Percentiles rank a stretch among this genome's conserved stretches.
Conservation (phyloP, 2,797 vertebrate species). For the Peromyscus melanophrys region DNA sequence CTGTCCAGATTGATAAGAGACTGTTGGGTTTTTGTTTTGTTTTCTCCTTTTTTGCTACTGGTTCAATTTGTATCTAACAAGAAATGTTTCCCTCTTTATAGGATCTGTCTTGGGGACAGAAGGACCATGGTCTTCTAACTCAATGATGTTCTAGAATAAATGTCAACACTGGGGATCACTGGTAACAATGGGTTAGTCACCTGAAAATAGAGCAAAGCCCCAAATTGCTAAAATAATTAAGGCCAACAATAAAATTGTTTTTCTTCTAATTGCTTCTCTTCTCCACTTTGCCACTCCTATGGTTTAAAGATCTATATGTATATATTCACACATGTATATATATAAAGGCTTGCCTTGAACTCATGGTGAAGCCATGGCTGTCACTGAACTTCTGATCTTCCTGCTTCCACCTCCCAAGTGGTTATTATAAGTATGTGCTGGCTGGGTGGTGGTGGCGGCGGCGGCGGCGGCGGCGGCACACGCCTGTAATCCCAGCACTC, state of each 20-base stretch:
- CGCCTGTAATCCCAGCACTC: too few species aligned
- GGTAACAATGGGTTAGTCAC: constrained; percentile 66
- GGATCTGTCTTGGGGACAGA: constrained; percentile 62
- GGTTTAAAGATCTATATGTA: constrained; percentile 48
- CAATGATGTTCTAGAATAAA: constrained; percentile 77
- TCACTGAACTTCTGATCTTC: not conserved
- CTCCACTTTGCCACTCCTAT: constrained; percentile 69
- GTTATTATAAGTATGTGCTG: not conserved
- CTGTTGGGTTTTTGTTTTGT: not conserved
- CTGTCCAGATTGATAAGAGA: constrained; percentile 51
- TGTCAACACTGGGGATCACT: constrained; percentile 65
- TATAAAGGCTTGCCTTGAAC: not conserved
- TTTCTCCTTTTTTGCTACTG: constrained; percentile 54
- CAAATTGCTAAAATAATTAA: constrained; percentile 76
- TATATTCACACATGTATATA: not conserved
- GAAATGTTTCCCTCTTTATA: constrained; percentile 63
- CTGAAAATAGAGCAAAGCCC: constrained; percentile 72
- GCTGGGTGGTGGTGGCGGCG: too few species aligned
- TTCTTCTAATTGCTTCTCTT: constrained; percentile 71
- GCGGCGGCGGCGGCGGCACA: too few species aligned
- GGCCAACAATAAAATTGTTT: constrained; percentile 75
- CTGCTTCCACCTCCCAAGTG: not conserved
- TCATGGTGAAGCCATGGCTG: not conserved
- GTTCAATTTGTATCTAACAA: constrained; percentile 62
- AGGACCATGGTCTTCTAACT: constrained; percentile 61